These are phyloP conservation scores for Grus americana DNA, from an alignment of 2,113 vertebrate species.

Conservation along the genomic window DNA sequence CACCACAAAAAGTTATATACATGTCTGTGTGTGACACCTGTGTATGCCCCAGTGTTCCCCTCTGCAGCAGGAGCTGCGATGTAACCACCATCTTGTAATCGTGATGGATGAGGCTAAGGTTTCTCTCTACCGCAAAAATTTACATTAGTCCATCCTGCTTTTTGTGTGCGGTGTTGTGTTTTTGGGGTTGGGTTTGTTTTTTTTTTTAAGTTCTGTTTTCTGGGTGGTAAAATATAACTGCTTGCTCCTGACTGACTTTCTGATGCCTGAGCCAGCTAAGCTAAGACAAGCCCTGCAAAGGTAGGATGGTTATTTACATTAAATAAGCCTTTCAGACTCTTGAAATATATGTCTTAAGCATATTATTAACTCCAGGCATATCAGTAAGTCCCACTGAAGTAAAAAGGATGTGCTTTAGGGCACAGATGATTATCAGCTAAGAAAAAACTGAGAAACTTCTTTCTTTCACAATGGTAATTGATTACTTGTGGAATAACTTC, in stretches of 20 bases:
- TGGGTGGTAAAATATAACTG: not conserved
- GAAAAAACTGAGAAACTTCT: not conserved
- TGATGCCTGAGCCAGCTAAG: not conserved
- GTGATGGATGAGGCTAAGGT: not conserved
- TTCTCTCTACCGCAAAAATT: not conserved
- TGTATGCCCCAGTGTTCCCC: not conserved
- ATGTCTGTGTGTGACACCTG: not conserved
- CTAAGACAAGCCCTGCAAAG: not conserved
- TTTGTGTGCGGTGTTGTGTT: not conserved
- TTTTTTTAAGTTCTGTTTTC: not conserved
- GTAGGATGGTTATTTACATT: not conserved
- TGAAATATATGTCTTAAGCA: not conserved
- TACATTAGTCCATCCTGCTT: not conserved
- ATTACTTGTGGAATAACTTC: constrained; percentile 29
- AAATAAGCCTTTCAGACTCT: not conserved
- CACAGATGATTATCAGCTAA: not conserved
- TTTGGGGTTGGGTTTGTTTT: not conserved
- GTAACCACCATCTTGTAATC: not conserved
- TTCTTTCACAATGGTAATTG: constrained; percentile 24
- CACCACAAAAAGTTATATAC: not conserved
- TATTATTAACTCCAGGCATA: not conserved
- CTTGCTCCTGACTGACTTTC: not conserved
- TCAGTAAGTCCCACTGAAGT: not conserved
- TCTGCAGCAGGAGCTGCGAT: not conserved
- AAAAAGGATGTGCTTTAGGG: constrained; percentile 24